phyloP scores from a whole-genome alignment of 2,113 vertebrate genomes.

The Sminthopsis crassicaudata region DNA sequence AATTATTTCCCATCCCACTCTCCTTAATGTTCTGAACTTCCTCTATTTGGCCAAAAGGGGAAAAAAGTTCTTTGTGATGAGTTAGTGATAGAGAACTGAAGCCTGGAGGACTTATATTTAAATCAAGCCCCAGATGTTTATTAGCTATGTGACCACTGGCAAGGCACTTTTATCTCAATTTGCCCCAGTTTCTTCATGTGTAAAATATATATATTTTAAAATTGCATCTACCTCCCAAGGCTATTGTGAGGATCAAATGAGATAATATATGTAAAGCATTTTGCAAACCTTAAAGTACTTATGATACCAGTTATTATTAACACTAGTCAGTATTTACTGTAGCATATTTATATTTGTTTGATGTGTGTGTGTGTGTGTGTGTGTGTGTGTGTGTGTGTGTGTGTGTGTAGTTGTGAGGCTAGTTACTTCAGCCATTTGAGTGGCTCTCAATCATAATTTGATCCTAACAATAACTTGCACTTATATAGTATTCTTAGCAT shows the following conservation, averaged over 20 bases:
- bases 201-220: neutral
- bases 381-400: no score
- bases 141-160: neutral
- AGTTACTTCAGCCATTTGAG: no score
- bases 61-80: neutral
- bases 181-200: neutral
- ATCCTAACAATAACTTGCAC: no score
- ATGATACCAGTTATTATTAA: neutral
- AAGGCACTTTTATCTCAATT: neutral
- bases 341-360: no score
- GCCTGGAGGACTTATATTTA: neutral
- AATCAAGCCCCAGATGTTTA: neutral
- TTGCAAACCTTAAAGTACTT: neutral
- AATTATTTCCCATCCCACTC: constrained; percentile 21
- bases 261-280: neutral
- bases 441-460: no score
- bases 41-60: neutral
- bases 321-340: no score
- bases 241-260: neutral
- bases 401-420: no score
- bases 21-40: neutral
- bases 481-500: no score
- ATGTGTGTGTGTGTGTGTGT: no score
- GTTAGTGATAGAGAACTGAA: neutral
- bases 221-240: neutral